phyloP scores from a whole-genome alignment of 2,888 invertebrate genomes.

The Caenorhabditis sp. region DNA sequence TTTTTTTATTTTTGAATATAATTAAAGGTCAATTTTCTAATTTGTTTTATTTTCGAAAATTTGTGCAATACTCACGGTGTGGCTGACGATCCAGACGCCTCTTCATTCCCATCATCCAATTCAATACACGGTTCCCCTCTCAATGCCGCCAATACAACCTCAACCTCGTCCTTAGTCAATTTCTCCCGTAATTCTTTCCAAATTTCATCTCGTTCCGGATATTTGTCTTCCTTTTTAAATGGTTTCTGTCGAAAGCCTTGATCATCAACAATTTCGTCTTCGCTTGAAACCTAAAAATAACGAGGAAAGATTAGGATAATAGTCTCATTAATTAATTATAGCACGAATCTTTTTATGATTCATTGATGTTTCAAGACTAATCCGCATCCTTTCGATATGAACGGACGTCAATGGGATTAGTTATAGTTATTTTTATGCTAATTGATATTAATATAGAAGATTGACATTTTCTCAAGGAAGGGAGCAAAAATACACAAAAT shows the following conservation, averaged over 20 bases:
- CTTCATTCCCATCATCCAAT: conserved; percentile 1
- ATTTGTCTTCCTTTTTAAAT: neutral
- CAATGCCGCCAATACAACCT: conserved; percentile 1
- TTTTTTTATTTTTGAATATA: too few relatives aligned
- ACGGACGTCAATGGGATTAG: neutral
- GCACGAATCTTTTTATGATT: too few relatives aligned
- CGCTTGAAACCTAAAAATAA: conserved; percentile 8
- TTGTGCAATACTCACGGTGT: neutral
- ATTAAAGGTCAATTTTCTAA: too few relatives aligned
- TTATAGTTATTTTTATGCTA: neutral
- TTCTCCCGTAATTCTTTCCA: conserved; percentile 9
- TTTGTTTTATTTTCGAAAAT: too few relatives aligned
- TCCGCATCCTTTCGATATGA: conserved; percentile 1
- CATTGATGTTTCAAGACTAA: neutral
- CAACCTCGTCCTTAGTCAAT: conserved; percentile 3
- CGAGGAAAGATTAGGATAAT: neutral
- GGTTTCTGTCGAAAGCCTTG: neutral
- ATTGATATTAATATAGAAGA: neutral
- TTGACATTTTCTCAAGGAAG: too few relatives aligned
- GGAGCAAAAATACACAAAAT: too few relatives aligned
- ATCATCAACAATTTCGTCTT: conserved; percentile 8
- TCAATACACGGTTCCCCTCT: neutral
- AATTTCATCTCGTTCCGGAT: neutral
- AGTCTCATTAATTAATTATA: too few relatives aligned
- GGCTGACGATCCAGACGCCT: neutral